Evolutionary conservation across 2,113 vertebrate genomes (phyloP).

Genomic region (Aplodontia rufa): DNA sequence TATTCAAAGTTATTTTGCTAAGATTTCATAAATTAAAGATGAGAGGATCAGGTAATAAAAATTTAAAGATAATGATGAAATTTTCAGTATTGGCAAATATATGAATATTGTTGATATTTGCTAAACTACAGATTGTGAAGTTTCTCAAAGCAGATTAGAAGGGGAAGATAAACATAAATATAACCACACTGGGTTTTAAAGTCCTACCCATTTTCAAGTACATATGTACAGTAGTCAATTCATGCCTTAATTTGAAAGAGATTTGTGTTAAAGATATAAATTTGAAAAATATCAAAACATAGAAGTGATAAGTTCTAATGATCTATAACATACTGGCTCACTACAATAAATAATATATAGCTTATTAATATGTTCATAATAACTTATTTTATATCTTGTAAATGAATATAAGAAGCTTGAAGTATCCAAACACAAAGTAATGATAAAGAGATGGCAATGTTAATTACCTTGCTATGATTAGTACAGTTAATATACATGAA

Average conservation of each 20-base stretch:
- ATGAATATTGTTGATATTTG: neutral
- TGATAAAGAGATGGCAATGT: neutral
- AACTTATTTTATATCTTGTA: neutral
- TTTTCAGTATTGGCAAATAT: neutral
- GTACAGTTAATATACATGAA: neutral
- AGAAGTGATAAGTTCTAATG: no score
- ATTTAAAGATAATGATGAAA: neutral
- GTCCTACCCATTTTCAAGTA: neutral
- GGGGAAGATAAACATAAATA: neutral
- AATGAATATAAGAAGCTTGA: neutral
- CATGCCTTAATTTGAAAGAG: neutral
- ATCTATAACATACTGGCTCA: no score
- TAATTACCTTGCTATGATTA: neutral
- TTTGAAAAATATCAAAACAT: neutral
- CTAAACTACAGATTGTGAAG: neutral
- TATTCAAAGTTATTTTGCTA: neutral
- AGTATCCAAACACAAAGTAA: neutral
- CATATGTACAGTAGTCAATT: neutral
- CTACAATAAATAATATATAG: no score
- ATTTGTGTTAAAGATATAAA: neutral
- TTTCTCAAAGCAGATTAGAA: neutral
- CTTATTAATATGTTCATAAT: neutral
- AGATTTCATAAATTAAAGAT: neutral
- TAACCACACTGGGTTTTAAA: neutral
- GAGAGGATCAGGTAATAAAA: neutral